These are phyloP conservation scores for Euwallacea fornicatus DNA, from an alignment of 1,140 invertebrate species.

Conservation along the genomic window DNA sequence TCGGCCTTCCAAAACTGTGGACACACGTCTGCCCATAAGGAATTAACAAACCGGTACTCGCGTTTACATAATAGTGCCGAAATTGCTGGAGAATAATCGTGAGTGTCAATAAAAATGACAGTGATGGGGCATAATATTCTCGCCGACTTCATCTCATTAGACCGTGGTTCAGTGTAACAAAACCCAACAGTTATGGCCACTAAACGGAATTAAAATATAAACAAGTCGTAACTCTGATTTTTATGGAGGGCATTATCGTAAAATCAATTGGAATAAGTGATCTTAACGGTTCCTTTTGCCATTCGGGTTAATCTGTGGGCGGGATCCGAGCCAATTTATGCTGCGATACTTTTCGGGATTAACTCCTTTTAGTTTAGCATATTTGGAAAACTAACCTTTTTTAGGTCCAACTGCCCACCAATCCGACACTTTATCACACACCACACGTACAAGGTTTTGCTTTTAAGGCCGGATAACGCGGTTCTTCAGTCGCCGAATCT, in stretches of 20 bases:
- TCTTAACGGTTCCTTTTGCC: constrained; percentile 20
- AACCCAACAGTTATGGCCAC: constrained; percentile 36
- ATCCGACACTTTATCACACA: no score
- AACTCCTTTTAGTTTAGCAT: no score
- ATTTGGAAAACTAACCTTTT: no score
- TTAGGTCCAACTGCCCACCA: no score
- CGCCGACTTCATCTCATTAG: constrained; percentile 33
- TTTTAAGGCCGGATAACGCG: no score
- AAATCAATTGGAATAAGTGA: constrained; percentile 38
- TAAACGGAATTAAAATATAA: constrained; percentile 39
- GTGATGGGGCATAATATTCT: constrained; percentile 33
- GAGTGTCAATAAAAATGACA: constrained; percentile 37
- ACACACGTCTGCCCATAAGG: neutral
- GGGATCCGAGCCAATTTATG: no score
- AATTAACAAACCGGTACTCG: constrained; percentile 27
- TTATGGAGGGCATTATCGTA: constrained; percentile 35
- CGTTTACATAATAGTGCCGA: constrained; percentile 35
- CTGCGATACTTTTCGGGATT: no score
- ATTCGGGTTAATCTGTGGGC: constrained; percentile 12
- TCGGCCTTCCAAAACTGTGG: no score
- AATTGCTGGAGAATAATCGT: constrained; percentile 33
- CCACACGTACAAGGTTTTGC: no score
- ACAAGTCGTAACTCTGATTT: constrained; percentile 35
- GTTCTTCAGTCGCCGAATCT: no score
- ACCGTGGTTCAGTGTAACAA: constrained; percentile 33